Evolutionary conservation across 2,888 invertebrate genomes (phyloP).

Genomic region (Phorcus lineatus): DNA sequence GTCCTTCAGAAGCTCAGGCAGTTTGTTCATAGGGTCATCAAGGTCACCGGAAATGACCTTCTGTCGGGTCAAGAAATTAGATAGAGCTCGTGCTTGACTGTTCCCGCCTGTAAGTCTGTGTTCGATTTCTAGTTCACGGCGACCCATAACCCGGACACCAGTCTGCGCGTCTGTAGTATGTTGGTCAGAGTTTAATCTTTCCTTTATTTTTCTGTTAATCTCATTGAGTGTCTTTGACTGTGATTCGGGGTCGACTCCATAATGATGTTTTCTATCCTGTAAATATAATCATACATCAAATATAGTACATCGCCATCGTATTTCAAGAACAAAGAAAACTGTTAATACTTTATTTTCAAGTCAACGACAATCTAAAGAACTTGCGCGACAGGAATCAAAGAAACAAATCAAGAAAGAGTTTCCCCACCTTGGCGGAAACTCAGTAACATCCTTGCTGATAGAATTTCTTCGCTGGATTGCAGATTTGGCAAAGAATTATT

Average conservation of each 20-base stretch:
- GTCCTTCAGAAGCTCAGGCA: slow-evolving; percentile 57
- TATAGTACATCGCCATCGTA: too few species aligned
- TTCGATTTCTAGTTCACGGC: slow-evolving; percentile 70
- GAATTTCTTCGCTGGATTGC: too few species aligned
- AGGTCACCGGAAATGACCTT: slow-evolving; percentile 36
- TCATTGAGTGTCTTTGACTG: slow-evolving; percentile 47
- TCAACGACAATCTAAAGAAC: too few species aligned
- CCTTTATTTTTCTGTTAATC: slow-evolving; percentile 64
- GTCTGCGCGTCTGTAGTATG: slow-evolving; percentile 47
- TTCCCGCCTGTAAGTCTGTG: slow-evolving; percentile 49
- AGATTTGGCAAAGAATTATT: too few species aligned
- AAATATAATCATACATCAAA: neutral
- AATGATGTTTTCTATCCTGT: neutral
- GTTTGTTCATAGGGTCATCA: slow-evolving; percentile 61
- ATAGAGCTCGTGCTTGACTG: slow-evolving; percentile 41
- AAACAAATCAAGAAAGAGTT: too few species aligned
- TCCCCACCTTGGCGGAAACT: too few species aligned
- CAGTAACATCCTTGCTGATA: too few species aligned
- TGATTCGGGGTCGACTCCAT: slow-evolving; percentile 40
- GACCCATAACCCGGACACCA: slow-evolving; percentile 47
- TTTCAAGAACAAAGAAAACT: too few species aligned
- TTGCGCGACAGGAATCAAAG: too few species aligned
- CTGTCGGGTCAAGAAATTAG: slow-evolving; percentile 49
- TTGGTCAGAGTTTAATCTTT: slow-evolving; percentile 26
- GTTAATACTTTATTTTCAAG: too few species aligned